Base-by-base conservation (phyloP, 2,888 invertebrate species). In the Phaedon cochleariae region DNA sequence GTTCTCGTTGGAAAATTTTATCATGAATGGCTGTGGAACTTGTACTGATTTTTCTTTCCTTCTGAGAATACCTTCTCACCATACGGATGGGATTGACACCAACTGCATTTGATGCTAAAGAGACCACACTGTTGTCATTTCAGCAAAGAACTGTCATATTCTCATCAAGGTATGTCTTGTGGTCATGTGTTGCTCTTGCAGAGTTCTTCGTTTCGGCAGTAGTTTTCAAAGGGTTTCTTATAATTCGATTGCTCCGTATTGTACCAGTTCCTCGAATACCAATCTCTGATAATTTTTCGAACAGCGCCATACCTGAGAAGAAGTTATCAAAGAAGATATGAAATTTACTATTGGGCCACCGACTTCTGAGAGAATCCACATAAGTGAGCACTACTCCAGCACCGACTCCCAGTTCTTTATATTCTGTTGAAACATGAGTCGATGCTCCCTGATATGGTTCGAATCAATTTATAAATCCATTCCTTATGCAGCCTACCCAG, bases 61-160 rank as follows among this genome's bases (percentile, higher is more conserved):
- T 15, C 12, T 46, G 57, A 29, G 45, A 57, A 37, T 46, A 57
- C 41, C 59, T 49, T 59, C 29, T 45, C 18, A 21, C 49, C 9
- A 31, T 15, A 31, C 31, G 15, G 17, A 62, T 20, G 17, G 48
- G 46, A 17, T 48, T 17, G 21, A 62, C 15, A 31, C 53, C 53
- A 53, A 17, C 53, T 34, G 15, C 18, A n/a, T 21, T 37, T 26
- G 60, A 54, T 41, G 18, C 60, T 57, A 67, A 61, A 34, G 57
- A 58, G 60, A 67, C 63, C 55, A 67, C 59, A 57, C 55, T 55
- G 61, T 67, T 67, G 60, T 67, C 63, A 64, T 63, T 53, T 58
- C 64, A 64, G 48, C 63, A 59, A 31, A 67, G 37, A 52, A 67
- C 60, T 60, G 61, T 64, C 51, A 57, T 51, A 57, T 63, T 64